Evolutionary conservation across 1,140 invertebrate genomes (phyloP).

Genomic region (Drosophila arizonae): DNA sequence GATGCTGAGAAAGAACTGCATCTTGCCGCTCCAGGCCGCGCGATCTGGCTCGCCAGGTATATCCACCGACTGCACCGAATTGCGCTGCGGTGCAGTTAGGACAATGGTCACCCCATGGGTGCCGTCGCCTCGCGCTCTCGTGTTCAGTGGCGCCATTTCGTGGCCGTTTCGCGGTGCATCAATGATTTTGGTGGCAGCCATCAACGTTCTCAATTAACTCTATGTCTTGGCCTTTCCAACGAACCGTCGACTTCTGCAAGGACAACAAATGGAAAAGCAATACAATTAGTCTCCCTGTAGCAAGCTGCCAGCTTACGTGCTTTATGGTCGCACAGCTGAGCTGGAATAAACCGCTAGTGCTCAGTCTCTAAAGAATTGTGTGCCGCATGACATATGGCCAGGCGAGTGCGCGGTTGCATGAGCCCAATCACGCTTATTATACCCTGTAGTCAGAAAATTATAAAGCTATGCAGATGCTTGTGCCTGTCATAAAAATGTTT

Average conservation of each 20-base stretch:
- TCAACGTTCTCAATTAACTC: slow-evolving; percentile 57
- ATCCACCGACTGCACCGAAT: slow-evolving; percentile 84
- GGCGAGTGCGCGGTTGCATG: slow-evolving; percentile 14
- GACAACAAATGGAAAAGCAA: background rate
- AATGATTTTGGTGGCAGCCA: slow-evolving; percentile 82
- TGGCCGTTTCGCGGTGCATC: slow-evolving; percentile 85
- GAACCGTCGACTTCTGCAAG: slow-evolving; percentile 29
- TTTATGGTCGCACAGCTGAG: background rate
- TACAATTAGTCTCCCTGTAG: background rate
- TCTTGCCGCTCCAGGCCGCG: slow-evolving; percentile 91
- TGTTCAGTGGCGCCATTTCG: slow-evolving; percentile 90
- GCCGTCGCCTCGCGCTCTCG: slow-evolving; percentile 85
- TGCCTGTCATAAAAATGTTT: background rate
- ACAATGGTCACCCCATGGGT: slow-evolving; percentile 87
- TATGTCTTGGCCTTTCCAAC: slow-evolving; percentile 26
- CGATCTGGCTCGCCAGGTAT: slow-evolving; percentile 85
- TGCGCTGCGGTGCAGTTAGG: slow-evolving; percentile 83
- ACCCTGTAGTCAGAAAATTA: background rate
- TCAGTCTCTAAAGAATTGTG: slow-evolving; percentile 10
- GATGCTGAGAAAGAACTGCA: slow-evolving; percentile 95
- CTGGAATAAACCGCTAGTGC: background rate
- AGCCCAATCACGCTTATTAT: slow-evolving; percentile 9
- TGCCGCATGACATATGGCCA: slow-evolving; percentile 18
- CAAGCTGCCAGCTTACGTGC: background rate
- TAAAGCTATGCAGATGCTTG: too few species aligned